Conservation (phyloP, 92 coral and sea anemone genomes). For the Pocillopora grandis region DNA sequence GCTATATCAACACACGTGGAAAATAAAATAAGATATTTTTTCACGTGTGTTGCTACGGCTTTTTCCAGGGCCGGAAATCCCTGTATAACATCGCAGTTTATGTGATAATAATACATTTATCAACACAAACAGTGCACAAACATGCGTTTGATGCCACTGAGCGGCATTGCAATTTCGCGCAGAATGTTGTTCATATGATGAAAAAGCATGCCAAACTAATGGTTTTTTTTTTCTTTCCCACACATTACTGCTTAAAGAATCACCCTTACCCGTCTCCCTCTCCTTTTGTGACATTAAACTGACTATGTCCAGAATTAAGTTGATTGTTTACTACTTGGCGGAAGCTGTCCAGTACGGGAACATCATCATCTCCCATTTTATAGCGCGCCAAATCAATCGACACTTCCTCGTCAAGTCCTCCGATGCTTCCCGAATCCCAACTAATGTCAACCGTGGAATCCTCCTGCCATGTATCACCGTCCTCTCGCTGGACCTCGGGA, state of each 20-base stretch:
- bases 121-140: too few relatives aligned
- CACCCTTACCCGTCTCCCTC: slow-evolving; percentile 50
- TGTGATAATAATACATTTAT: too few relatives aligned
- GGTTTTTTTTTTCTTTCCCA: slow-evolving; percentile 3
- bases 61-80: too few relatives aligned
- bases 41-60: too few relatives aligned
- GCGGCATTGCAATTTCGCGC: slow-evolving; percentile 17
- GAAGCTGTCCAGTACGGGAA: slow-evolving; percentile 36
- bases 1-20: too few relatives aligned
- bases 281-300: slow-evolving; percentile 36
- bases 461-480: slow-evolving; percentile 25
- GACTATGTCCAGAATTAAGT: slow-evolving; percentile 42
- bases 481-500: slow-evolving; percentile 21
- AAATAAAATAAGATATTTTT: too few relatives aligned
- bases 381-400: slow-evolving; percentile 57
- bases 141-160: slow-evolving; percentile 17
- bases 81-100: too few relatives aligned
- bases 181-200: slow-evolving; percentile 22
- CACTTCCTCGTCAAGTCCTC: slow-evolving; percentile 34
- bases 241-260: not conserved
- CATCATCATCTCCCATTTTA: slow-evolving; percentile 31
- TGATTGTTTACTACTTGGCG: slow-evolving; percentile 34
- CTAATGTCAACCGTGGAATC: slow-evolving; percentile 27
- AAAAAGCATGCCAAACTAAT: slow-evolving; percentile 17
- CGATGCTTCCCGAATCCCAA: slow-evolving; percentile 47